Base-by-base conservation (phyloP, 2,888 invertebrate genomes). In the Pseudolycoriella hygida region DNA sequence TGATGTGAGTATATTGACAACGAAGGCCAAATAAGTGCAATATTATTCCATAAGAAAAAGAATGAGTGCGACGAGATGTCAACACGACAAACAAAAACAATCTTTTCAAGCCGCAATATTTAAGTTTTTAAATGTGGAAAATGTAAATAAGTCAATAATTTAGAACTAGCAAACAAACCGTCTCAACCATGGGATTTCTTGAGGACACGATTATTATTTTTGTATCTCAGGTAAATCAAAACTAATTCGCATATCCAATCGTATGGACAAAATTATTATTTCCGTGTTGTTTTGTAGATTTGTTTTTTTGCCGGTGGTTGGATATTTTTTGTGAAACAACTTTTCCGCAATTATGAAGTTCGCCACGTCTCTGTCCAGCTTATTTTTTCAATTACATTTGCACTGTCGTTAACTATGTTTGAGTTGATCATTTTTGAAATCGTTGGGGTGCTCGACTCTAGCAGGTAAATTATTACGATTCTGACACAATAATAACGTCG, bases 341-440 rank as follows among this genome's bases (percentile, higher is more conserved):
- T 98, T 40, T 98, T 97, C 61, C 78, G 87, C 52, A 92, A 98
- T 61, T 98, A 98, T 69, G 97, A 98, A 70, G 90, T 96, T 4
- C 88, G 93, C 55, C 92, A 97, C 60, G 76, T 85, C 48, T 70
- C 90, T 48, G 94, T 98, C 2, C 90, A 97, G 62, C 69, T 97
- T 3, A 88, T 96, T 58, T 98, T 99, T 64, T 94, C 97, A 0
- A 74, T 84, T 19, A 98, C 94, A 31, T 90, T 98, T 61, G 85
- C 97, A 0, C 69, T 99, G 14, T 97, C 97, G 18, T 93, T 97
- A 59, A 92, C 94, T 2, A 93, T 98, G 92, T 99, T 98, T 66
- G 97, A 98, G 63, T 70, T 98, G 47, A 97, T 98, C 49, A 99
- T 99, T 60, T 99, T 99, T 69, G 98, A 99, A 71, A 98, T 98